phyloP scores from a whole-genome alignment of 2,113 vertebrate species.

The Thermophis baileyi region DNA sequence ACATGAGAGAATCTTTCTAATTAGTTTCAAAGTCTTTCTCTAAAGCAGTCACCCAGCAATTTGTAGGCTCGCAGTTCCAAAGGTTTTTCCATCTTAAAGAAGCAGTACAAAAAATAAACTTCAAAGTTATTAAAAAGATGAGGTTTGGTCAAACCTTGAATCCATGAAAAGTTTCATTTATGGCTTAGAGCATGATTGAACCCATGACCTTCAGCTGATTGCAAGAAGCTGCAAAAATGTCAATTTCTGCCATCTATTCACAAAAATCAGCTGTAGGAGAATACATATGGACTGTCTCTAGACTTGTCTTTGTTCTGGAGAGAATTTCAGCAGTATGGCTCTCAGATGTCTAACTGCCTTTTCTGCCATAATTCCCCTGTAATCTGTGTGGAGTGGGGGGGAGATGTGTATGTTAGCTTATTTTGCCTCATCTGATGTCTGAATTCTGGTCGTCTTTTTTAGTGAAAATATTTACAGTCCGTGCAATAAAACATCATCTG shows the following conservation, averaged over 20 bases:
- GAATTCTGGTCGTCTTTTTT: not conserved
- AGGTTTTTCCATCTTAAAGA: not conserved
- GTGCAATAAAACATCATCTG: not conserved
- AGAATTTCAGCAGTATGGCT: not conserved
- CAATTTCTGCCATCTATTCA: not conserved
- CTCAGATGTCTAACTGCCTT: not conserved
- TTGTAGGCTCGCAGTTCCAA: not conserved
- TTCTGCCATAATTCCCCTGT: not conserved
- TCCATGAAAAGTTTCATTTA: not conserved
- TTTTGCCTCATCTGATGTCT: not conserved
- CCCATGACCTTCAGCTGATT: not conserved
- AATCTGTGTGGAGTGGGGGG: not conserved
- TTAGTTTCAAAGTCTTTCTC: not conserved
- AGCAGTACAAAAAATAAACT: not conserved
- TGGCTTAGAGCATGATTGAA: not conserved
- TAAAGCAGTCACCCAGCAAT: not conserved
- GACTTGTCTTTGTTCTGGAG: not conserved
- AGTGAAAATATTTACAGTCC: not conserved
- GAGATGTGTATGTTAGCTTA: not conserved
- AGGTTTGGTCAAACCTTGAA: not conserved
- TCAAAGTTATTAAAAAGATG: not conserved
- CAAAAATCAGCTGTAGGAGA: not conserved
- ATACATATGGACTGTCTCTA: not conserved
- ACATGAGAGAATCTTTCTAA: not conserved
- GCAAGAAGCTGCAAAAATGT: not conserved